phyloP scores from a whole-genome alignment of 2,888 invertebrate species.

The Acleris emargana region DNA sequence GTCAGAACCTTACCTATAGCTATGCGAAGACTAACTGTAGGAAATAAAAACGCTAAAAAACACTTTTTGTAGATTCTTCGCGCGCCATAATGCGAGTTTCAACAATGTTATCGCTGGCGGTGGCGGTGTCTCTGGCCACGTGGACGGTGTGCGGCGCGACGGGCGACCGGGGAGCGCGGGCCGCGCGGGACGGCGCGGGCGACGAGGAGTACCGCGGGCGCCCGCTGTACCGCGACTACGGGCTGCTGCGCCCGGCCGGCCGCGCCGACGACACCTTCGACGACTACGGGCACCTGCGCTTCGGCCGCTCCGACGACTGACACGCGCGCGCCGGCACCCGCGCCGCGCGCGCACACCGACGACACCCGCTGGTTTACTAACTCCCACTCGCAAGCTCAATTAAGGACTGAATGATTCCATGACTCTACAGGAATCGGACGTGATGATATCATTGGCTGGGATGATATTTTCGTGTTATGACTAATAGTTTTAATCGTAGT shows the following conservation, averaged over 20 bases:
- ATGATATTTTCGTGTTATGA: slow-evolving; percentile 54
- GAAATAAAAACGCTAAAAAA: not conserved
- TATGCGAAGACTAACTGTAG: not conserved
- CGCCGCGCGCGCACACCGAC: slow-evolving; percentile 39
- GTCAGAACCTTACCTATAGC: too few species aligned
- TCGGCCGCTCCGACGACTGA: slow-evolving; percentile 85
- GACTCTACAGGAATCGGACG: slow-evolving; percentile 38
- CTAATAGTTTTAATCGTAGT: slow-evolving; percentile 8
- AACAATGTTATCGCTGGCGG: slow-evolving; percentile 55
- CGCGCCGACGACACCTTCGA: slow-evolving; percentile 87
- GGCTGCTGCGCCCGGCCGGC: slow-evolving; percentile 71
- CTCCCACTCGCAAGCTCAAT: not conserved
- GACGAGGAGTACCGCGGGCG: slow-evolving; percentile 55
- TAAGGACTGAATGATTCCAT: too few species aligned
- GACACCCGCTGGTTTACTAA: slow-evolving; percentile 36
- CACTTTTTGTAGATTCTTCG: not conserved
- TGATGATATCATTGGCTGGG: slow-evolving; percentile 68
- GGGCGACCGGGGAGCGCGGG: slow-evolving; percentile 52
- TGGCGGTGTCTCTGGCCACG: slow-evolving; percentile 54
- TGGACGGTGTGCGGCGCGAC: slow-evolving; percentile 60
- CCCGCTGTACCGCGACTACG: slow-evolving; percentile 83
- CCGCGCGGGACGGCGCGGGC: slow-evolving; percentile 34
- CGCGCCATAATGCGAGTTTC: slow-evolving; percentile 57
- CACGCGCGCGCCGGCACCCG: slow-evolving; percentile 44
- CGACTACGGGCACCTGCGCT: slow-evolving; percentile 90